These are phyloP conservation scores for Lamellibrachia satsuma DNA, from an alignment of 2,888 invertebrate genomes.

Conservation along the genomic window DNA sequence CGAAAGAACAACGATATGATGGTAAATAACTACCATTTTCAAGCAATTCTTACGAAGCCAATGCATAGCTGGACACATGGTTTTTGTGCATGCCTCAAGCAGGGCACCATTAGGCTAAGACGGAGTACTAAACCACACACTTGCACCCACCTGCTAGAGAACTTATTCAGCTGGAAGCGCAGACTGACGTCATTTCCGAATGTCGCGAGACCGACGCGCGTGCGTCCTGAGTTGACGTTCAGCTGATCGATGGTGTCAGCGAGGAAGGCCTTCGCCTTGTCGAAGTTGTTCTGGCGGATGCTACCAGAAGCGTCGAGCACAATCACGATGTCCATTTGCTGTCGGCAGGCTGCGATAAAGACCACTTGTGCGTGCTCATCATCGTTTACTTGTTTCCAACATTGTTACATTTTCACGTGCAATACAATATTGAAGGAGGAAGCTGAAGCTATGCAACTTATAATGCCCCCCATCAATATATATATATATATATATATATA, in stretches of 20 bases:
- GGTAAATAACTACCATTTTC: not conserved
- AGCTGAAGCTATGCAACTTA: too few species aligned
- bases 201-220: conserved; percentile 24
- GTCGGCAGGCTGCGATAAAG: not conserved
- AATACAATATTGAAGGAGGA: too few species aligned
- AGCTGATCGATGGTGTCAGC: not conserved
- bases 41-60: not conserved
- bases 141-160: not conserved
- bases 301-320: conserved; percentile 27
- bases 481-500: too few species aligned
- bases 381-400: too few species aligned
- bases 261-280: conserved; percentile 22
- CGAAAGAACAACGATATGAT: not conserved
- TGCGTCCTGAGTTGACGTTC: not conserved
- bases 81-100: not conserved
- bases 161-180: conserved; percentile 17
- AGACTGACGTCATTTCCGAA: conserved; percentile 21
- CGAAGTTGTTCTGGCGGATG: conserved; percentile 27
- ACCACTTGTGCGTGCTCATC: not conserved
- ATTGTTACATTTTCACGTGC: too few species aligned
- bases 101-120: not conserved
- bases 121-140: not conserved
- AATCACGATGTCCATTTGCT: not conserved
- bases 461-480: too few species aligned
- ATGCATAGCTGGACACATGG: not conserved